Conservation (phyloP, 2,113 vertebrate species). For the Meles meles region DNA sequence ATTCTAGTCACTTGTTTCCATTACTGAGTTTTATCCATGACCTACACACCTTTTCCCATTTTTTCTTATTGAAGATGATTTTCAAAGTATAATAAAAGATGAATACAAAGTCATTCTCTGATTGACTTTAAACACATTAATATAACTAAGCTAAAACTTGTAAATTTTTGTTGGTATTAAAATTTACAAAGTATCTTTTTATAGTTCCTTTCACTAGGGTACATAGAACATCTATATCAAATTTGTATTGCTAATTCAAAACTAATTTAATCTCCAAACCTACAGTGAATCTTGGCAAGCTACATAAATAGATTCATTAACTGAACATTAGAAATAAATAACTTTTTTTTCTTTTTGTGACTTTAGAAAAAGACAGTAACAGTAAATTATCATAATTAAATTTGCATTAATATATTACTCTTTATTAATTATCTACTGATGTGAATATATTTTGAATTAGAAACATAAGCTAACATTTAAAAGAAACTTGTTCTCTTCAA, state of each 20-base stretch:
- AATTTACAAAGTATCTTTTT: conserved; percentile 43
- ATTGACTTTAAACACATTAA: conserved; percentile 1
- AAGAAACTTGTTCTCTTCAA: not conserved
- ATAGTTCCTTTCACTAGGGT: not conserved
- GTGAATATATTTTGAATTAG: conserved; percentile 47
- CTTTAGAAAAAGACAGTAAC: conserved; percentile 78
- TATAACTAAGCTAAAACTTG: conserved; percentile 41
- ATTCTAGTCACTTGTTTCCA: not conserved
- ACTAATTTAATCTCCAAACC: conserved; percentile 21
- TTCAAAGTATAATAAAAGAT: not conserved
- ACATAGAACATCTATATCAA: not conserved
- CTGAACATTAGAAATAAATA: conserved; percentile 78
- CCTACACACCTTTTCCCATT: not conserved
- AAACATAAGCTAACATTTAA: not conserved
- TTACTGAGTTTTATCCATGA: not conserved
- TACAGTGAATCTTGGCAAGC: conserved; percentile 34
- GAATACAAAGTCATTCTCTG: not conserved
- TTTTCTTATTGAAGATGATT: not conserved
- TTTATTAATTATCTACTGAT: conserved; percentile 73
- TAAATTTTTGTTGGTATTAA: conserved; percentile 24
- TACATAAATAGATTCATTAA: conserved; percentile 72
- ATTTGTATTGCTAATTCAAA: conserved; percentile 30
- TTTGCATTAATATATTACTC: conserved; percentile 77
- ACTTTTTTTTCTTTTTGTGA: conserved; percentile 70
- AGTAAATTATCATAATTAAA: conserved; percentile 83